These are phyloP conservation scores for Fukomys damarensis DNA, from an alignment of 2,113 vertebrate species.

Conservation along the genomic window DNA sequence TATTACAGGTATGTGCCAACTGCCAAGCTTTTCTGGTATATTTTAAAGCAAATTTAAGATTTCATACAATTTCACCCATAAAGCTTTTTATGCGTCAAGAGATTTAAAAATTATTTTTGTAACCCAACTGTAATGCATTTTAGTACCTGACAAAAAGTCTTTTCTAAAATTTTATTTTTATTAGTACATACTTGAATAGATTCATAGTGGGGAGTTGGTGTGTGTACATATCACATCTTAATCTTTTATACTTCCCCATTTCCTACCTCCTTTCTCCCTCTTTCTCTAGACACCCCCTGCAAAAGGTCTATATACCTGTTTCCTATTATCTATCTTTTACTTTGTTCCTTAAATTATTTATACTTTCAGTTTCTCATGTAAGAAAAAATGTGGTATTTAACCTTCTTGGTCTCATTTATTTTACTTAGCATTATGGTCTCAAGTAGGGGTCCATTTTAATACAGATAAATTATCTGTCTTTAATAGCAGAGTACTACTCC, in stretches of 20 bases:
- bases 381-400: background rate
- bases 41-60: constrained; percentile 37
- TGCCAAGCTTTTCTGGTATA: background rate
- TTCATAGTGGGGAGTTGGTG: background rate
- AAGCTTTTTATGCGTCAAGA: background rate
- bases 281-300: background rate
- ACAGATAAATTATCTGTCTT: too few species aligned
- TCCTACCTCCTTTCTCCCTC: background rate
- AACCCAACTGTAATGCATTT: background rate
- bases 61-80: background rate
- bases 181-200: background rate
- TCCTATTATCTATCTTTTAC: background rate
- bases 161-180: background rate
- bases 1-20: background rate
- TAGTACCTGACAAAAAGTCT: background rate
- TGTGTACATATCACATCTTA: background rate
- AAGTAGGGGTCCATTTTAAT: too few species aligned
- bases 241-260: background rate
- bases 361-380: background rate
- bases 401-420: background rate
- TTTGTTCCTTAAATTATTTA: background rate
- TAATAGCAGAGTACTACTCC: too few species aligned
- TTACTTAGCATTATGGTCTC: background rate
- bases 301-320: background rate
- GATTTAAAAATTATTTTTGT: background rate